phyloP scores from a whole-genome alignment of 2,113 vertebrate genomes.

The Rhineura floridana region DNA sequence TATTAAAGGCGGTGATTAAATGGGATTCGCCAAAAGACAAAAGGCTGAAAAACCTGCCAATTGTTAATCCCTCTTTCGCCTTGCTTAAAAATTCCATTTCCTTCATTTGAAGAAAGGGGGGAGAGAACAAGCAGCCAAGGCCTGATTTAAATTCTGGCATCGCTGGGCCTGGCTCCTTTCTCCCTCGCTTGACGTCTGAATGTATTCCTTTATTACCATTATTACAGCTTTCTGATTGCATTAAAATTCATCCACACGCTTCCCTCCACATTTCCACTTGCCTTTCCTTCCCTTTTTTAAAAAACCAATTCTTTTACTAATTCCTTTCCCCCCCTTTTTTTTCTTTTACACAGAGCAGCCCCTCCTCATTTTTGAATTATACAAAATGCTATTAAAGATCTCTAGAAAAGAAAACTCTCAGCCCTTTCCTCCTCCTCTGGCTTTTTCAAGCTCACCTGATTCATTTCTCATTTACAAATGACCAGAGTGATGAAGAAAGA shows the following conservation, averaged over 20 bases:
- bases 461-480: constrained; percentile 56
- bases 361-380: constrained; percentile 65
- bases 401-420: constrained; percentile 56
- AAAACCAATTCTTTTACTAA: constrained; percentile 66
- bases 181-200: constrained; percentile 77
- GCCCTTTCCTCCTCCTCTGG: constrained; percentile 34
- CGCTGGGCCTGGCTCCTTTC: constrained; percentile 63
- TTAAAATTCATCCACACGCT: constrained; percentile 81
- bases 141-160: constrained; percentile 78
- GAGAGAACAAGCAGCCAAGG: constrained; percentile 57
- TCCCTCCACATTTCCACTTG: constrained; percentile 70
- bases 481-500: constrained; percentile 47
- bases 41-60: constrained; percentile 68
- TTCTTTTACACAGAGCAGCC: constrained; percentile 1
- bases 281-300: constrained; percentile 59
- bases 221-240: constrained; percentile 83
- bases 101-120: constrained; percentile 66
- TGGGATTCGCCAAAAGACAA: constrained; percentile 76
- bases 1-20: constrained; percentile 76
- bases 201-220: constrained; percentile 81
- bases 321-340: constrained; percentile 53
- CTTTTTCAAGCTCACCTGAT: constrained; percentile 61
- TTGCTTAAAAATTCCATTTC: constrained; percentile 79
- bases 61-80: constrained; percentile 73
- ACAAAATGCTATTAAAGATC: constrained; percentile 68